These are phyloP conservation scores for Myotis yumanensis DNA, from an alignment of 2,113 vertebrate species.

Conservation along the genomic window DNA sequence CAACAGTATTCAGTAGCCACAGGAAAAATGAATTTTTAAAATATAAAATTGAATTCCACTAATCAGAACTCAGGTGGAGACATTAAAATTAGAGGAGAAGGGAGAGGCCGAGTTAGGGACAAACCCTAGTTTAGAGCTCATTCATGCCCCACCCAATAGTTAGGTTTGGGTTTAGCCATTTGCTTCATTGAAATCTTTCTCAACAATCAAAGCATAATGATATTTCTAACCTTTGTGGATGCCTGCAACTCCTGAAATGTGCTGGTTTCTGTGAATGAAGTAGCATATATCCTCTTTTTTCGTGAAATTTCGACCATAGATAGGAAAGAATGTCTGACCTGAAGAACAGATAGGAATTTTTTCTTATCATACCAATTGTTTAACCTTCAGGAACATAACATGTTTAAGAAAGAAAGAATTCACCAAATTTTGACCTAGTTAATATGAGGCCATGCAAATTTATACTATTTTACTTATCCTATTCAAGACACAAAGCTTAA, in stretches of 20 bases:
- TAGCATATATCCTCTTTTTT: background rate
- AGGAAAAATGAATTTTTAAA: background rate
- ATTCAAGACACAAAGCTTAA: background rate
- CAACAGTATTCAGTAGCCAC: background rate
- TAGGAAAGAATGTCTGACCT: conserved; percentile 27
- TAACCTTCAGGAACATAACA: background rate
- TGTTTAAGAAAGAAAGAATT: background rate
- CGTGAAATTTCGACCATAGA: conserved; percentile 26
- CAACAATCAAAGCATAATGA: background rate
- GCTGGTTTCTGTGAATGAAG: background rate
- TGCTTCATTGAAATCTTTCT: background rate
- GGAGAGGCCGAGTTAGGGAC: background rate
- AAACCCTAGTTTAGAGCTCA: background rate
- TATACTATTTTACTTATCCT: background rate
- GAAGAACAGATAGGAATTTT: background rate
- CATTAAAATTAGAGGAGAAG: background rate
- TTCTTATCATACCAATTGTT: background rate
- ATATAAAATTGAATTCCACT: background rate
- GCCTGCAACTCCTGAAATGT: background rate
- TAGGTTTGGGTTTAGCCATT: background rate
- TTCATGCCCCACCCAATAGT: background rate
- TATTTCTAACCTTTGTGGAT: background rate
- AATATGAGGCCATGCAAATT: background rate
- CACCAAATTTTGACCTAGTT: background rate
- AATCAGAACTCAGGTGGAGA: background rate